Evolutionary conservation across 2,888 invertebrate species (phyloP).

Genomic region (Agelastica alni): DNA sequence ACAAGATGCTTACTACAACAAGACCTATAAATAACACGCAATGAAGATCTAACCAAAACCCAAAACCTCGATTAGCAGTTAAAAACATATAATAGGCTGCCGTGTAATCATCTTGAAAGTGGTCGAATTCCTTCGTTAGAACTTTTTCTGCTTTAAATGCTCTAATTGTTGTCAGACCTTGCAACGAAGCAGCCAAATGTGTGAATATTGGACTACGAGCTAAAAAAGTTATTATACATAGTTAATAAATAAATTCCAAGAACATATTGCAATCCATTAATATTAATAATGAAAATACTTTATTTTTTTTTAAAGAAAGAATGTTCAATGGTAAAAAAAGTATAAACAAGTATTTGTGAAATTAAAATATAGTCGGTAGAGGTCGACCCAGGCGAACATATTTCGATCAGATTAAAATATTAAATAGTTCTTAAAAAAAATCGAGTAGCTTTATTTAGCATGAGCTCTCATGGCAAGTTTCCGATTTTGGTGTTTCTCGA

Average conservation of each 20-base stretch:
- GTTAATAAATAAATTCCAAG: constrained; percentile 1
- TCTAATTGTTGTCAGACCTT: constrained; percentile 78
- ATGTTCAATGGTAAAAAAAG: too few species aligned
- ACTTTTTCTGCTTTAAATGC: constrained; percentile 68
- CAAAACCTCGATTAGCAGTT: constrained; percentile 68
- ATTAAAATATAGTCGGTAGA: too few species aligned
- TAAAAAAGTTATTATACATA: constrained; percentile 46
- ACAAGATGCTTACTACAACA: constrained; percentile 67
- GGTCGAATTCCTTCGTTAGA: constrained; percentile 64
- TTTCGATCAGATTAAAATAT: too few species aligned
- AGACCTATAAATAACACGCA: constrained; percentile 67
- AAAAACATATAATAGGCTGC: constrained; percentile 72
- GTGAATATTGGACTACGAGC: constrained; percentile 79
- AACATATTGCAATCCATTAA: too few species aligned
- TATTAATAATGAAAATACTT: too few species aligned
- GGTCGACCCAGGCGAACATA: too few species aligned
- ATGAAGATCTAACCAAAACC: constrained; percentile 69
- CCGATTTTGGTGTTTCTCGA: too few species aligned
- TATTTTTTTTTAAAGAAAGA: too few species aligned
- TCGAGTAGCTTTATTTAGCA: too few species aligned
- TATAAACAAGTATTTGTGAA: too few species aligned
- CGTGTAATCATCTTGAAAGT: constrained; percentile 67
- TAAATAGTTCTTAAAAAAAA: too few species aligned
- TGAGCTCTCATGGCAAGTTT: too few species aligned
- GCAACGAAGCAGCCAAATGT: constrained; percentile 73